Evolutionary conservation across 2,113 vertebrate genomes (phyloP).

Genomic region (Trichomycterus rosablanca): DNA sequence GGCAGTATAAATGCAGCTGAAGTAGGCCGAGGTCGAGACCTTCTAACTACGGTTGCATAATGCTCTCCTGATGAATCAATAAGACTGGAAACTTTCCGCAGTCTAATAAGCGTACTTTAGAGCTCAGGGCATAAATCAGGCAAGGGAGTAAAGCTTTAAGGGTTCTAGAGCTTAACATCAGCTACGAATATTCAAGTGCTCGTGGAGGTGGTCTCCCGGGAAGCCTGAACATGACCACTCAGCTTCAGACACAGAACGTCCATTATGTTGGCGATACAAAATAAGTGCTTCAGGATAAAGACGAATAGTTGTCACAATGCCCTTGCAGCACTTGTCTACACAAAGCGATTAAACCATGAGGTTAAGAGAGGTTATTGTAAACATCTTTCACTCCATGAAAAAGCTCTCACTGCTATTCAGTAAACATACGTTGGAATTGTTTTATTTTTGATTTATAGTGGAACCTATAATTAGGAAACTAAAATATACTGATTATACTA

Average conservation of each 20-base stretch:
- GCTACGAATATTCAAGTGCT: constrained; percentile 20
- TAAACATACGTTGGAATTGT: constrained; percentile 22
- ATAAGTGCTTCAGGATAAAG: constrained; percentile 9
- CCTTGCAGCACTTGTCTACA: constrained; percentile 1
- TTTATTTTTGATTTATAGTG: not conserved
- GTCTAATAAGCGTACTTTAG: constrained; percentile 28
- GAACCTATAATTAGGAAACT: not conserved
- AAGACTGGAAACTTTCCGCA: constrained; percentile 32
- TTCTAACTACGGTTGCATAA: constrained; percentile 10
- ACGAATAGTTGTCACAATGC: constrained; percentile 6
- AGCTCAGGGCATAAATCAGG: constrained; percentile 32
- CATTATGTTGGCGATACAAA: not conserved
- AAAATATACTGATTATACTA: constrained; percentile 6
- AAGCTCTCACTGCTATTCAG: not conserved
- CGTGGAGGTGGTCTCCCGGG: constrained; percentile 6
- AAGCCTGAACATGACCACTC: not conserved
- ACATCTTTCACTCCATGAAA: not conserved
- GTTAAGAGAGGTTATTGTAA: constrained; percentile 9
- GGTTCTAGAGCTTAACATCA: constrained; percentile 7
- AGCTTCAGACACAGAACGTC: constrained; percentile 11
- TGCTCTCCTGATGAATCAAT: constrained; percentile 39
- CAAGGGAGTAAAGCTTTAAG: constrained; percentile 13
- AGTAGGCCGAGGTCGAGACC: constrained; percentile 30
- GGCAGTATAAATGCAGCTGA: constrained; percentile 8
- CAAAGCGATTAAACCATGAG: not conserved